These are phyloP conservation scores for Phyllotis vaccarum DNA, from an alignment of 2,797 vertebrate genomes.

Conservation along the genomic window DNA sequence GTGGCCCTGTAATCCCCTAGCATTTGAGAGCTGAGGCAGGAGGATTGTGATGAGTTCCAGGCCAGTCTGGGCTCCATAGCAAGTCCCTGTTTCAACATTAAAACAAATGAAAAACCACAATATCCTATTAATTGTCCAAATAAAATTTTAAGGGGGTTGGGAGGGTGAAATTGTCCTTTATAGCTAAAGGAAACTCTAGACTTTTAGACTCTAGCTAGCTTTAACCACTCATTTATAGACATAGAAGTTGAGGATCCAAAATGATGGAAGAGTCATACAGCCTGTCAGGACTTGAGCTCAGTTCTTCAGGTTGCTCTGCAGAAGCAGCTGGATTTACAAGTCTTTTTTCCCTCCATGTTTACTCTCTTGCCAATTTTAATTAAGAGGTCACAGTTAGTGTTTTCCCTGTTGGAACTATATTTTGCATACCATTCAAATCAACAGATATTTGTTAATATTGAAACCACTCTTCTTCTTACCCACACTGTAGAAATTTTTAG, in stretches of 20 bases:
- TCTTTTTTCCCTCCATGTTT: not conserved
- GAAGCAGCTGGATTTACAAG: not conserved
- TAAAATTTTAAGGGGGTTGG: not conserved
- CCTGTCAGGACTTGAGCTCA: not conserved
- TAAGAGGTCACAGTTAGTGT: not conserved
- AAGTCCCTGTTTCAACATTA: not conserved
- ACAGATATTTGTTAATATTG: not conserved
- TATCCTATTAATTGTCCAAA: not conserved
- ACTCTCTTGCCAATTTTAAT: not conserved
- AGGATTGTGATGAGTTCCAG: not conserved
- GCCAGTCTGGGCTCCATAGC: not conserved
- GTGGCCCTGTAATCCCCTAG: not conserved
- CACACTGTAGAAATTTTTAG: not conserved
- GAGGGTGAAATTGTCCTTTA: not conserved
- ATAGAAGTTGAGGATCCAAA: not conserved
- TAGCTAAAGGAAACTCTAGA: slow-evolving; percentile 19
- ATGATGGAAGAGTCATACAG: not conserved
- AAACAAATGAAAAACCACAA: not conserved
- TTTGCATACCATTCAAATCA: not conserved
- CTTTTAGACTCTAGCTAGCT: not conserved
- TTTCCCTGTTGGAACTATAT: not conserved
- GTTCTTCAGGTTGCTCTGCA: not conserved
- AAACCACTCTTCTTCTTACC: not conserved
- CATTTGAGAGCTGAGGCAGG: not conserved
- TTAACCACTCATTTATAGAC: not conserved